phyloP scores from a whole-genome alignment of 2,888 invertebrate species.

The Tortrix viridana region DNA sequence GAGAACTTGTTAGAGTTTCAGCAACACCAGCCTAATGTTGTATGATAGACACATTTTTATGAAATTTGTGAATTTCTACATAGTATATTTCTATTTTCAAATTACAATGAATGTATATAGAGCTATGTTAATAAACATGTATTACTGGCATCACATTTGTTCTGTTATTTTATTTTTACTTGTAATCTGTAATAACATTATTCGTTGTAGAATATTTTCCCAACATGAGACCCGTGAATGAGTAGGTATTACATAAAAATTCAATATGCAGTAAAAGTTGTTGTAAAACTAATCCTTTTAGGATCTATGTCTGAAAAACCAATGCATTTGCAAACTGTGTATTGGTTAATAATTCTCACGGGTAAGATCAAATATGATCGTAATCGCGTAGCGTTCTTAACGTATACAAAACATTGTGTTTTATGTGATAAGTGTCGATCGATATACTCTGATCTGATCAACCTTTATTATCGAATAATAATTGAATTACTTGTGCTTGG shows the following conservation, averaged over 20 bases:
- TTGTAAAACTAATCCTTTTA: conserved; percentile 8
- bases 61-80: conserved; percentile 75
- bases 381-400: no score
- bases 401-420: no score
- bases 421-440: no score
- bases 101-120: conserved; percentile 81
- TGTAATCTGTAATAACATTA: conserved; percentile 1
- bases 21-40: conserved; percentile 72
- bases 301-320: background rate
- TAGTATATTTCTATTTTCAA: conserved; percentile 79
- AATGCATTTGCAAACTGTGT: conserved; percentile 5
- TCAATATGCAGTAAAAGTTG: conserved; percentile 18
- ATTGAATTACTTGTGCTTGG: no score
- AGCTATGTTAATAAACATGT: conserved; percentile 82
- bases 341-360: conserved; percentile 2
- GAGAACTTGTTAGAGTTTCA: conserved; percentile 49
- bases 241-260: conserved; percentile 1
- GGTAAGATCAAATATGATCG: background rate
- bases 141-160: conserved; percentile 67
- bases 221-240: background rate
- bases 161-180: conserved; percentile 51
- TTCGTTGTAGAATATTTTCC: background rate
- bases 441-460: no score
- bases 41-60: conserved; percentile 71
- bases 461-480: no score